Evolutionary conservation across 2,888 invertebrate genomes (phyloP), one percentile per base, ranked within the genome.

Genomic region (Caenorhabditis angaria): DNA sequence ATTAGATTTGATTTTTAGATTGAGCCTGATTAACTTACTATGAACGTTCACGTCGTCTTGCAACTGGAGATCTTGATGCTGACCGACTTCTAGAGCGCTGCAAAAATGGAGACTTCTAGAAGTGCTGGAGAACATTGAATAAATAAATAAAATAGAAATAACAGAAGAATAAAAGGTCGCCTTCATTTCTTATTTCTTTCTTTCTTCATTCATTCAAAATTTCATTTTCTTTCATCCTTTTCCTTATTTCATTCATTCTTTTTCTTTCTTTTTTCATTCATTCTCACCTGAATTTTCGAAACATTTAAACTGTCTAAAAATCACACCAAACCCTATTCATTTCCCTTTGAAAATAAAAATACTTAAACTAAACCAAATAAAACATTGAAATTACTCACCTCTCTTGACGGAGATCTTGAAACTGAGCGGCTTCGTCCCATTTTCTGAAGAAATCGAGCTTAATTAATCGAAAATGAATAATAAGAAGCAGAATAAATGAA

Each of bases 21-120:
- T 6, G 18, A 28, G 2, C 5, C 10, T 54, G 18, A 28, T 3
- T 32, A 55, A 53, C 59, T 41, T 48, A 65, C 70, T 27, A 29
- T 18, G 27, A 32, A 24, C 70, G 65, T 24, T 57, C 58, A n/a
- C 59, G 61, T 56, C 22, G 29, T 8, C 65, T 47, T 18, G 57
- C 65, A 12, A 41, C 65, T 32, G 70, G 65, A 27, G 70, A 61
- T 14, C 58, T 53, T 12, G 63, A 59, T 35, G 51, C 29, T 29
- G 70, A 63, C 55, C 61, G 20, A 28, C 28, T 41, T 47, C 65
- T 64, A 0, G 65, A 65, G 14, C 60, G 62, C 65, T 66, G 70
- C 59, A 66, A 70, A 70, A 58, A 29, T 25, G 5, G 41, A 18
- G 41, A 41, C 41, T 41, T 41, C 41, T 41, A 14, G 35, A 35